A percentile compares a stretch with the other conserved stretches of the same genome.
phyloP scores from a whole-genome alignment of 2,113 vertebrate genomes.

The Paralichthys olivaceus region DNA sequence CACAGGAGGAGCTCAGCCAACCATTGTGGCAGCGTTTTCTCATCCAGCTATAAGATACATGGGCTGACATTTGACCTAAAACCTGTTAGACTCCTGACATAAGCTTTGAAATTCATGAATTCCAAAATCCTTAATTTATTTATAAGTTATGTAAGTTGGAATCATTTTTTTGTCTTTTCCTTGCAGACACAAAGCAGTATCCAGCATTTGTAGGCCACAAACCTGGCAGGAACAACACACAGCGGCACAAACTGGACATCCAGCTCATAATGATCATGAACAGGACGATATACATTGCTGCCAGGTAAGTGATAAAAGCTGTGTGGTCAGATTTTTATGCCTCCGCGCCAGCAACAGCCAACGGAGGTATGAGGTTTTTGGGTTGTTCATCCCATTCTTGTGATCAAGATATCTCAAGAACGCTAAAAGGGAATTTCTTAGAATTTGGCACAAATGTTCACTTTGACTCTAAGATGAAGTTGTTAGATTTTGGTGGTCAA shows the following conservation, averaged over 20 bases:
- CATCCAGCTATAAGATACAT: constrained; percentile 28
- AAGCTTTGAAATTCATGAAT: constrained; percentile 10
- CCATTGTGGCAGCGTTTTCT: constrained; percentile 20
- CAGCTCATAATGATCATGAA: constrained; percentile 97
- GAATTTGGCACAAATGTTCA: too few species aligned
- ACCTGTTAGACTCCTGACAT: constrained; percentile 10
- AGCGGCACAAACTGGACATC: constrained; percentile 96
- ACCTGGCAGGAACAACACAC: constrained; percentile 96
- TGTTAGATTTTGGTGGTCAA: too few species aligned
- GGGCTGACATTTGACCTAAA: constrained; percentile 42
- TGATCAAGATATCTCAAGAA: too few species aligned
- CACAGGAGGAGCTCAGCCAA: constrained; percentile 22
- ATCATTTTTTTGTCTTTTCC: constrained; percentile 13
- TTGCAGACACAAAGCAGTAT: constrained; percentile 97
- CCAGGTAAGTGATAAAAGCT: constrained; percentile 73
- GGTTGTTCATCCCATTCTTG: not conserved
- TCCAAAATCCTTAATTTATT: constrained; percentile 3
- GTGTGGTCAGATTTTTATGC: not conserved
- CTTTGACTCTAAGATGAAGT: too few species aligned
- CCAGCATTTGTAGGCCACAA: constrained; percentile 98
- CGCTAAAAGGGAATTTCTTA: too few species aligned
- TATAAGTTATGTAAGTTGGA: not conserved
- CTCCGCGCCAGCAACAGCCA: too few species aligned
- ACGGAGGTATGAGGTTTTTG: not conserved
- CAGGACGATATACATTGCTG: constrained; percentile 93